Conservation (phyloP, 1,140 invertebrate species). For the Delia radicum region DNA sequence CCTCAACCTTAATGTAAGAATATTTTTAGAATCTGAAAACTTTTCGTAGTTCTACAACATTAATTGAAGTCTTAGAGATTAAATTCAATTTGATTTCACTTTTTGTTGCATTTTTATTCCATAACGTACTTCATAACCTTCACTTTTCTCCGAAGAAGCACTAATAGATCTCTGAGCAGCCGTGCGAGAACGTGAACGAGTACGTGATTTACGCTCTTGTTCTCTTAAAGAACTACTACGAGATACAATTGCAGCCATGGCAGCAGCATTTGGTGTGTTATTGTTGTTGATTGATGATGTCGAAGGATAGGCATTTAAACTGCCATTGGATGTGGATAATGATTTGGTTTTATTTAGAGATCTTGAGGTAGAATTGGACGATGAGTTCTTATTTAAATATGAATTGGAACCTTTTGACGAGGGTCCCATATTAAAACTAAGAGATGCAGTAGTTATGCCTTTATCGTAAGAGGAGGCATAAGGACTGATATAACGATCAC, state of each 20-base stretch:
- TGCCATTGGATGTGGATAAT: conserved; percentile 46
- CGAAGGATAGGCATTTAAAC: conserved; percentile 35
- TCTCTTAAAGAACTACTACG: conserved; percentile 52
- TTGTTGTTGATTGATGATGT: conserved; percentile 33
- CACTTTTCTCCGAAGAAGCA: conserved; percentile 59
- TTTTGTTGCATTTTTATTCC: too few relatives aligned
- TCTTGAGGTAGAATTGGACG: conserved; percentile 28
- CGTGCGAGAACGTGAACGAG: conserved; percentile 46
- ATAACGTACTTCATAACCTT: conserved; percentile 69
- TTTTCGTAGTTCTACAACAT: too few relatives aligned
- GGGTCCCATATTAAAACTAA: conserved; percentile 37
- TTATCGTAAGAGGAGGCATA: conserved; percentile 54
- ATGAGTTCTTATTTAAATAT: conserved; percentile 15
- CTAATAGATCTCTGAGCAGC: conserved; percentile 51
- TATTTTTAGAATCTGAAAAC: background rate
- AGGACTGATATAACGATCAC: conserved; percentile 51
- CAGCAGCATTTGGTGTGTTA: conserved; percentile 35
- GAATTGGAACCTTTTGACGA: conserved; percentile 39
- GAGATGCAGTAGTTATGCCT: conserved; percentile 53
- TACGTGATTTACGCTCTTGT: conserved; percentile 53
- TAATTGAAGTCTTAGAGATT: too few relatives aligned
- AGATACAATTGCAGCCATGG: conserved; percentile 40
- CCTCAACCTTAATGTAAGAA: too few relatives aligned
- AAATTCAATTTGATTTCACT: too few relatives aligned
- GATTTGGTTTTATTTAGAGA: conserved; percentile 41